A percentile compares a stretch with the other conserved stretches of the same genome.
Conservation (phyloP, 2,113 vertebrate species). For the Lipotes vexillifer region DNA sequence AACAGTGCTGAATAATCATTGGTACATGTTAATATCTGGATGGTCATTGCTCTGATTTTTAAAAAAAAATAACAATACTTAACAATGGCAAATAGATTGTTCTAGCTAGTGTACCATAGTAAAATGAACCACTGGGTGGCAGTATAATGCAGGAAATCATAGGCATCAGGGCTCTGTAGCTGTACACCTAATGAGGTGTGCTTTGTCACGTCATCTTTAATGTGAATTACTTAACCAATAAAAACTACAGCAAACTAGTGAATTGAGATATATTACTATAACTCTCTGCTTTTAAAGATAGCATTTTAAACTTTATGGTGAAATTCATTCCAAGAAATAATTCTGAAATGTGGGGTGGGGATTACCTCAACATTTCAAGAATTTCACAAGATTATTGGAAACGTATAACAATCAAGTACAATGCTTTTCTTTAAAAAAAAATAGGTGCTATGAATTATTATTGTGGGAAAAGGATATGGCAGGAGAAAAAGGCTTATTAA, state of each 20-base stretch:
- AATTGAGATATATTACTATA: not conserved
- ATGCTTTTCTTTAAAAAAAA: not conserved
- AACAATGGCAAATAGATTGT: too few relatives aligned
- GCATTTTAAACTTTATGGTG: not conserved
- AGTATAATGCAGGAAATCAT: conserved; percentile 44
- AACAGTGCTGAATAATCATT: not conserved
- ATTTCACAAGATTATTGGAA: not conserved
- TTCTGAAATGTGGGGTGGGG: not conserved
- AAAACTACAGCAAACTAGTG: not conserved
- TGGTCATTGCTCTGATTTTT: not conserved
- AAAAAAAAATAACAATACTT: not conserved
- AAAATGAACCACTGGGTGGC: conserved; percentile 65
- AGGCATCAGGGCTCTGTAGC: not conserved
- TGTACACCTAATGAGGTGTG: not conserved
- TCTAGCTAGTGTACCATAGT: not conserved
- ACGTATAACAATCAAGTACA: not conserved
- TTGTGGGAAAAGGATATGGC: not conserved
- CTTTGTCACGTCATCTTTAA: conserved; percentile 24
- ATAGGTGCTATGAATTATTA: not conserved
- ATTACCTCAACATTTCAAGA: not conserved
- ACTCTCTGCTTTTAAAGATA: not conserved
- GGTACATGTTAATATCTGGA: not conserved
- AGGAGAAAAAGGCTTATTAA: not conserved
- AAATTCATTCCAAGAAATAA: not conserved
- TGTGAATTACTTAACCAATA: conserved; percentile 58